A percentile compares a stretch with the other conserved stretches of the same genome.
These are phyloP conservation scores for Cartodere bifasciata DNA, from an alignment of 2,888 invertebrate species.

Conservation along the genomic window DNA sequence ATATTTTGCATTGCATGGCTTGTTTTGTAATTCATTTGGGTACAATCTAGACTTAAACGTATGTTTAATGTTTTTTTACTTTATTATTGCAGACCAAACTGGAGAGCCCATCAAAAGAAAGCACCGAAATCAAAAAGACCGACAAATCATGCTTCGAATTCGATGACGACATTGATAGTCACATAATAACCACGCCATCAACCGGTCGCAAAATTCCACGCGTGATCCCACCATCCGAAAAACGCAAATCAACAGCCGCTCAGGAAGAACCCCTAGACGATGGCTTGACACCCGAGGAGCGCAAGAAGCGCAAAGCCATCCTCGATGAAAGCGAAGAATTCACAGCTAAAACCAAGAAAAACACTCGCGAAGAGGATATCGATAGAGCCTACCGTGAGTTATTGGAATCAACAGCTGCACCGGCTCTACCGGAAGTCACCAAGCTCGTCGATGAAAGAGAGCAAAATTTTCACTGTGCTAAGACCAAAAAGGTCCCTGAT, in stretches of 20 bases:
- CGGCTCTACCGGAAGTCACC: conserved; percentile 38
- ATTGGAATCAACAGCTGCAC: conserved; percentile 46
- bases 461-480: conserved; percentile 32
- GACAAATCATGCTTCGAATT: conserved; percentile 63
- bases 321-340: conserved; percentile 14
- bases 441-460: conserved; percentile 31
- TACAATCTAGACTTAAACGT: too few species aligned
- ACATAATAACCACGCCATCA: conserved; percentile 35
- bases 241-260: conserved; percentile 33
- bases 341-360: conserved; percentile 20
- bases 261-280: conserved; percentile 29
- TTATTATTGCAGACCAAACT: too few species aligned
- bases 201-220: conserved; percentile 53
- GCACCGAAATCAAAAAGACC: too few species aligned
- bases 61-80: too few species aligned
- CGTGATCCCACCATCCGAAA: conserved; percentile 34
- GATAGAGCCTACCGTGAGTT: conserved; percentile 47
- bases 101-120: too few species aligned
- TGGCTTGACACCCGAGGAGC: conserved; percentile 20
- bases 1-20: too few species aligned
- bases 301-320: conserved; percentile 14
- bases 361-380: conserved; percentile 16
- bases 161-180: conserved; percentile 58
- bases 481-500: conserved; percentile 31
- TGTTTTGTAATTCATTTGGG: too few species aligned